A percentile compares a stretch with the other conserved stretches of the same genome.
Conservation (phyloP, 2,113 vertebrate genomes). For the Damaliscus lunatus region DNA sequence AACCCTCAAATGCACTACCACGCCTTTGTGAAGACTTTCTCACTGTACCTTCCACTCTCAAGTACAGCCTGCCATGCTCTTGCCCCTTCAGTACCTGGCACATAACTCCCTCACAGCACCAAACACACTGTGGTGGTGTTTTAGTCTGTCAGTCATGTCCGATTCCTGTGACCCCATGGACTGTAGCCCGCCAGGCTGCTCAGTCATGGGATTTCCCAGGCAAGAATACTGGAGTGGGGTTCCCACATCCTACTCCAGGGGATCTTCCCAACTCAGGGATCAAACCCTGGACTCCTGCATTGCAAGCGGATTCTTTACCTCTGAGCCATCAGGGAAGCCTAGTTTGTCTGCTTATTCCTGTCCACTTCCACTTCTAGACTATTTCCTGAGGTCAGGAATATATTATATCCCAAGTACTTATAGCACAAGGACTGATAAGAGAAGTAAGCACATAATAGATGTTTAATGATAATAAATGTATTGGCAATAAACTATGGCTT, state of each 20-base stretch:
- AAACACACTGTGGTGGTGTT: not conserved
- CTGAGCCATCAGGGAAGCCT: not conserved
- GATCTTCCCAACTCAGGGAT: not conserved
- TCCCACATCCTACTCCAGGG: not conserved
- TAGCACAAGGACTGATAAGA: not conserved
- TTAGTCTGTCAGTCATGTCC: rapidly evolving
- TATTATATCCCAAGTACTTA: not conserved
- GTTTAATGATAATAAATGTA: not conserved
- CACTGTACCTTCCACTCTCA: not conserved
- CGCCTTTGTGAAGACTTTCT: not conserved
- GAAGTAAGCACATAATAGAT: not conserved
- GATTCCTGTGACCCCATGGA: not conserved
- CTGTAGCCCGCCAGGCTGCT: not conserved
- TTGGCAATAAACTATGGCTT: not conserved
- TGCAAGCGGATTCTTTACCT: not conserved
- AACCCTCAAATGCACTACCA: not conserved
- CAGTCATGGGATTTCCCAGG: not conserved
- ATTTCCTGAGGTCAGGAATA: not conserved
- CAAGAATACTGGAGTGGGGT: not conserved
- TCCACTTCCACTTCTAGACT: not conserved
- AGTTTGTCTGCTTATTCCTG: not conserved
- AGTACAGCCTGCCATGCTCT: not conserved
- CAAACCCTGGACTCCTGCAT: not conserved
- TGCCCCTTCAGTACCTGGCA: not conserved
- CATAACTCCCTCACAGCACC: not conserved